Evolutionary conservation across 2,113 vertebrate species (phyloP).

Genomic region (Takifugu flavidus): DNA sequence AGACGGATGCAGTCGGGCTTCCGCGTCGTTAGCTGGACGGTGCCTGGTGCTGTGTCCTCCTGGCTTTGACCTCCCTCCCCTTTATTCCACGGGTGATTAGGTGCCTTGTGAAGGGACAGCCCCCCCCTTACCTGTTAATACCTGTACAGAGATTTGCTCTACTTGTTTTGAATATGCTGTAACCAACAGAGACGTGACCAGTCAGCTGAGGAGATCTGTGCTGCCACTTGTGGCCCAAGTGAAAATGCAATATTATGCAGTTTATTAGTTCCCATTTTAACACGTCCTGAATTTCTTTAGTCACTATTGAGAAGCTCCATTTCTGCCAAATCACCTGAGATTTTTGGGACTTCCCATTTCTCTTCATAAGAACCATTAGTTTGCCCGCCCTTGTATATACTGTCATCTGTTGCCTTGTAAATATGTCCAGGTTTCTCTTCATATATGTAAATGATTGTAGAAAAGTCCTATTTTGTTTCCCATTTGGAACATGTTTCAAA

Average conservation of each 20-base stretch:
- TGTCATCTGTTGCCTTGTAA: constrained; percentile 67
- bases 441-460: constrained; percentile 71
- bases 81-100: constrained; percentile 36
- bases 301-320: constrained; percentile 35
- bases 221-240: constrained; percentile 21
- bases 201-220: constrained; percentile 29
- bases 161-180: constrained; percentile 52
- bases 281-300: constrained; percentile 40
- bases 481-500: constrained; percentile 46
- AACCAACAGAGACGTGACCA: constrained; percentile 29
- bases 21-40: constrained; percentile 14
- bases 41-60: constrained; percentile 34
- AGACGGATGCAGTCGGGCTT: constrained; percentile 18
- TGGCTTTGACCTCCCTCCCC: constrained; percentile 23
- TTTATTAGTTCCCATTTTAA: constrained; percentile 28
- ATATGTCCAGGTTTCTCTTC: constrained; percentile 62
- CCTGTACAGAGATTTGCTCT: constrained; percentile 61
- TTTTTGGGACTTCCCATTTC: constrained; percentile 21
- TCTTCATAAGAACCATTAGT: constrained; percentile 7
- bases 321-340: constrained; percentile 33
- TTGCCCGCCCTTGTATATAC: constrained; percentile 62
- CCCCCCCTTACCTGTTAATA: constrained; percentile 50
- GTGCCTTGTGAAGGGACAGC: constrained; percentile 52
- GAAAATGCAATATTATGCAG: constrained; percentile 8
- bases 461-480: constrained; percentile 42